Conservation (phyloP, 2,797 vertebrate genomes). For the Sebastiscus tertius region DNA sequence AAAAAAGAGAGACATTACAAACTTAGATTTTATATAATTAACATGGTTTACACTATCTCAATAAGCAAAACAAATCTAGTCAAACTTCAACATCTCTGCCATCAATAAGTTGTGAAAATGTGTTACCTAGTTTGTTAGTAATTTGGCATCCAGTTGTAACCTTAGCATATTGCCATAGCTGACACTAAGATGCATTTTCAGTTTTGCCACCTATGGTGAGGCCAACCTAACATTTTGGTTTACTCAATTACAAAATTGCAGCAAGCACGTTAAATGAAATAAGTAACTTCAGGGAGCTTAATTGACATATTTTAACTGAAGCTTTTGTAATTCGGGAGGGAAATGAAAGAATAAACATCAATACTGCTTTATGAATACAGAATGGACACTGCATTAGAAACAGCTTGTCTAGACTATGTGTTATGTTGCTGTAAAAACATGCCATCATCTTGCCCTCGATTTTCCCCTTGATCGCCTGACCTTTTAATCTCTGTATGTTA, state of each 20-base stretch:
- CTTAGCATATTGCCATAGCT: background rate
- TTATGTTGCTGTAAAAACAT: background rate
- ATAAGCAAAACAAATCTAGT: background rate
- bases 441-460: background rate
- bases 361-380: background rate
- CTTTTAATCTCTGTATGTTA: background rate
- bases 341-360: background rate
- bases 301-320: rapidly evolving
- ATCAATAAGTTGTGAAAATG: background rate
- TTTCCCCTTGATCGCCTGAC: background rate
- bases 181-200: background rate
- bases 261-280: background rate
- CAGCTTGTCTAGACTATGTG: background rate
- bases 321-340: background rate
- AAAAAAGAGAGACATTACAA: background rate
- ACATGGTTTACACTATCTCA: background rate
- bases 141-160: background rate
- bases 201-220: background rate
- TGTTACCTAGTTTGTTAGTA: background rate
- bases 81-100: background rate
- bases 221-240: background rate
- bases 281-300: background rate
- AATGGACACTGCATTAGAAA: background rate
- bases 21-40: background rate
- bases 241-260: background rate